phyloP scores from a whole-genome alignment of 2,113 vertebrate species.

The Pedionomus torquatus region DNA sequence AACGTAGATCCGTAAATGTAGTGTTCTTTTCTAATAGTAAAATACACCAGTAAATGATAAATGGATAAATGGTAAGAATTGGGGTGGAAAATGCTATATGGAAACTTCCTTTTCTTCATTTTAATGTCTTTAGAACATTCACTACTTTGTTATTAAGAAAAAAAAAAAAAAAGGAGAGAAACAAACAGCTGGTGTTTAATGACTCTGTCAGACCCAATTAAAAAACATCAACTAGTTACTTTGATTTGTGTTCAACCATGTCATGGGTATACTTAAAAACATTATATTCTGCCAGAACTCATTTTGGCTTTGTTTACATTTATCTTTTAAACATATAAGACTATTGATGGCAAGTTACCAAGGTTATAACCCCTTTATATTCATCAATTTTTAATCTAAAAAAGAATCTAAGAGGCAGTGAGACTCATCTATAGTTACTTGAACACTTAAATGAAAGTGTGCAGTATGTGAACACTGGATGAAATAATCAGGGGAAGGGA shows the following conservation, averaged over 20 bases:
- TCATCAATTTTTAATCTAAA: conserved; percentile 83
- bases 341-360: conserved; percentile 78
- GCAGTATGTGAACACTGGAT: background rate
- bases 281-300: conserved; percentile 75
- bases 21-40: background rate
- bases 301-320: conserved; percentile 81
- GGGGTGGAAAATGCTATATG: background rate
- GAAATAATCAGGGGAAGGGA: conserved; percentile 40
- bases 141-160: conserved; percentile 54
- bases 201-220: conserved; percentile 97
- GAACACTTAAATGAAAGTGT: conserved; percentile 57
- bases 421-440: conserved; percentile 67
- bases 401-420: conserved; percentile 69
- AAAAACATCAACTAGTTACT: conserved; percentile 93
- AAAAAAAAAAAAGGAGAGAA: conserved; percentile 31
- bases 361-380: conserved; percentile 78
- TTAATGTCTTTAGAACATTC: conserved; percentile 33
- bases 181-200: conserved; percentile 98
- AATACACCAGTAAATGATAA: background rate
- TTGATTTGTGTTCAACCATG: conserved; percentile 92
- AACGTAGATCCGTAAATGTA: background rate
- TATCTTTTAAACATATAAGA: conserved; percentile 79
- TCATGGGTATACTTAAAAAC: conserved; percentile 84
- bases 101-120: conserved; percentile 46
- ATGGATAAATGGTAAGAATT: background rate